phyloP scores from a whole-genome alignment of 2,113 vertebrate species.

The Hippocampus guttulatus region DNA sequence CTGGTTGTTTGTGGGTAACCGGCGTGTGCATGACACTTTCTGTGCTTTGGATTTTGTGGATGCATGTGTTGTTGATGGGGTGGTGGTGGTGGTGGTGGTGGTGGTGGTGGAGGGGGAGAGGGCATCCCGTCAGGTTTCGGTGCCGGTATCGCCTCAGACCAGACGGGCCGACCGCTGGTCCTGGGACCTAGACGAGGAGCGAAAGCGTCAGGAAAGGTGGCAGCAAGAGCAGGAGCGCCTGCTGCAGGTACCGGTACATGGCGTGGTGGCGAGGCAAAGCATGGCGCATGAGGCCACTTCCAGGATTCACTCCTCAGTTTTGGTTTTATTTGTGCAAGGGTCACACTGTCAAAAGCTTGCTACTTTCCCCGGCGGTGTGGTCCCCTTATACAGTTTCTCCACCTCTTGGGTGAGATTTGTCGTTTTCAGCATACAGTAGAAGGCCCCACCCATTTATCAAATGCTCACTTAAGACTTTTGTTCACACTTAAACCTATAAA shows the following conservation, averaged over 20 bases:
- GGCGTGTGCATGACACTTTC: slow-evolving; percentile 34
- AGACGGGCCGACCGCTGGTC: slow-evolving; percentile 84
- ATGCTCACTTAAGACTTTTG: no score
- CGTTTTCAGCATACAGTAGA: no score
- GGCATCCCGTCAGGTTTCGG: slow-evolving; percentile 62
- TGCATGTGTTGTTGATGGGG: slow-evolving; percentile 28
- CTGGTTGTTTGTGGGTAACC: slow-evolving; percentile 6
- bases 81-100: slow-evolving; percentile 4
- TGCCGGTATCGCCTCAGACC: slow-evolving; percentile 65
- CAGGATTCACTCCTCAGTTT: background rate
- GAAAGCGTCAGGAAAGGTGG: slow-evolving; percentile 91
- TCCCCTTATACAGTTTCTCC: no score
- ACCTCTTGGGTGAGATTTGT: no score
- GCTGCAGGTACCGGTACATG: slow-evolving; percentile 96
- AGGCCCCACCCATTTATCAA: no score
- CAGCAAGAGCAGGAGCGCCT: slow-evolving; percentile 93
- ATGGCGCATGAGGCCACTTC: slow-evolving; percentile 44
- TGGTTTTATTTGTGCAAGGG: background rate
- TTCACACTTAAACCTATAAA: no score
- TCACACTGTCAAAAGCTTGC: background rate
- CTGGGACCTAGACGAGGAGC: slow-evolving; percentile 96
- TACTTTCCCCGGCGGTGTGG: background rate
- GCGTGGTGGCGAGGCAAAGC: slow-evolving; percentile 22
- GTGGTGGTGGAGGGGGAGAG: slow-evolving; percentile 18
- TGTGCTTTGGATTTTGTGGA: slow-evolving; percentile 18